Evolutionary conservation across 2,888 invertebrate species (phyloP).

Genomic region (Balanococcus diminutus): DNA sequence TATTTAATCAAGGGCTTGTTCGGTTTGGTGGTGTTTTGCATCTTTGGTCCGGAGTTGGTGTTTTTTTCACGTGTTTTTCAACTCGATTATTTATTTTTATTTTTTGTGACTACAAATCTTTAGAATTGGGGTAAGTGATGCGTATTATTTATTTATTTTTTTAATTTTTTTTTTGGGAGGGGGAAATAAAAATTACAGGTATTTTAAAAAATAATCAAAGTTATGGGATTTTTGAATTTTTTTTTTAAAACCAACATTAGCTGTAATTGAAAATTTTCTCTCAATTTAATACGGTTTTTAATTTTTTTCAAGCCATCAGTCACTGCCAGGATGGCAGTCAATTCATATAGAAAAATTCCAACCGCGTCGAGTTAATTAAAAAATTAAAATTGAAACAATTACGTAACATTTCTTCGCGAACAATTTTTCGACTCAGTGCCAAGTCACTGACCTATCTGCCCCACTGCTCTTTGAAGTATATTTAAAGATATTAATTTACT

Average conservation of each 20-base stretch:
- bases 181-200: not conserved
- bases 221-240: not conserved
- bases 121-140: not conserved
- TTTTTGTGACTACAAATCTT: not conserved
- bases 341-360: not conserved
- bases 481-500: not conserved
- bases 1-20: constrained; percentile 38
- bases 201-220: not conserved
- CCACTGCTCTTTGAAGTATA: not conserved
- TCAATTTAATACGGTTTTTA: too few species aligned
- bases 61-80: not conserved
- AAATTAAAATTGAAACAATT: not conserved
- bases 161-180: not conserved
- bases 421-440: not conserved
- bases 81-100: not conserved
- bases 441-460: constrained; percentile 26
- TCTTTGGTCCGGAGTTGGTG: not conserved
- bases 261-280: too few species aligned
- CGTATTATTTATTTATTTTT: not conserved
- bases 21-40: constrained; percentile 36
- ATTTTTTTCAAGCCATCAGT: not conserved
- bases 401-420: not conserved
- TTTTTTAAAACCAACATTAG: too few species aligned
- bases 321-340: not conserved
- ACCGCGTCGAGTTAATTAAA: not conserved